Evolutionary conservation across 2,888 invertebrate species (phyloP).

Genomic region (Chymomyza amoena): DNA sequence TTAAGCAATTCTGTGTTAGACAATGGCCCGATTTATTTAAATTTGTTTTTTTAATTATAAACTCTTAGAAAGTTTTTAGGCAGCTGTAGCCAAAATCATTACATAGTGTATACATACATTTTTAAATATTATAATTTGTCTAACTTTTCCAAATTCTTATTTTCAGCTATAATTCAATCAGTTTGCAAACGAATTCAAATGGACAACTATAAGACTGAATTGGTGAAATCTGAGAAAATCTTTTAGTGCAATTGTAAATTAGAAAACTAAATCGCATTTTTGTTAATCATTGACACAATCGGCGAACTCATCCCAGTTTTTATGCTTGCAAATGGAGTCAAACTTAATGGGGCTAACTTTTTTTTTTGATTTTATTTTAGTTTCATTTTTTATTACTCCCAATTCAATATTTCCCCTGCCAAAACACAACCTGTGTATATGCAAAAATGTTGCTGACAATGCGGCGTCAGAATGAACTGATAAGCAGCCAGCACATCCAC

Average conservation of each 20-base stretch:
- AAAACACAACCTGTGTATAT: conserved; percentile 33
- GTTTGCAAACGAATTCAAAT: conserved; percentile 10
- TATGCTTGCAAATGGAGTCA: conserved; percentile 62
- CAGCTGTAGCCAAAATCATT: no score
- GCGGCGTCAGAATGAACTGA: conserved; percentile 86
- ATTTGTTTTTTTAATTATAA: no score
- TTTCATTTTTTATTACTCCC: conserved; percentile 17
- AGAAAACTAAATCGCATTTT: not conserved
- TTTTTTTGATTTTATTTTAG: conserved; percentile 43
- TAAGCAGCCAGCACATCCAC: conserved; percentile 62
- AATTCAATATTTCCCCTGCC: not conserved
- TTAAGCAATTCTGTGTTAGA: no score
- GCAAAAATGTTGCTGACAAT: conserved; percentile 83
- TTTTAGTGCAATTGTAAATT: not conserved
- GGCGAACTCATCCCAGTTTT: conserved; percentile 2
- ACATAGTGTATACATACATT: not conserved
- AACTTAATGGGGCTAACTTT: conserved; percentile 39
- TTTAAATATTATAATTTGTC: not conserved
- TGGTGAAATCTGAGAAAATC: conserved; percentile 8
- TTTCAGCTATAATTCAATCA: conserved; percentile 37
- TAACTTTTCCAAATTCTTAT: conserved; percentile 2
- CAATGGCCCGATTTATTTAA: no score
- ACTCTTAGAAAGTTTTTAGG: no score
- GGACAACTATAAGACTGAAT: conserved; percentile 50
- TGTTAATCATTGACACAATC: not conserved